A percentile compares a stretch with the other conserved stretches of the same genome.
Conservation (phyloP, 2,113 vertebrate genomes). For the Bubo scandiacus region DNA sequence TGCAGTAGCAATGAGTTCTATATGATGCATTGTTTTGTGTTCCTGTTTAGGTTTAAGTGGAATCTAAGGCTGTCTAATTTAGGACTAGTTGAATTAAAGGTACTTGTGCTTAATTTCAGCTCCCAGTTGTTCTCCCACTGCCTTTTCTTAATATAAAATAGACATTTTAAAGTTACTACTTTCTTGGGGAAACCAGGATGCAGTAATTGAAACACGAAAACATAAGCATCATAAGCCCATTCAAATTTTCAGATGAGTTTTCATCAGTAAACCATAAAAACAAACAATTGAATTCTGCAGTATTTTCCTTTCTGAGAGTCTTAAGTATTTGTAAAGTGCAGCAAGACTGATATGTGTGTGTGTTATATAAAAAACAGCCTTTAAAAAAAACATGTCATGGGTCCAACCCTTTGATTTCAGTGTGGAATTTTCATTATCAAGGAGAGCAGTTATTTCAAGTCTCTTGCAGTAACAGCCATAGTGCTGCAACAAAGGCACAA, state of each 20-base stretch:
- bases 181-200: background rate
- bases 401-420: background rate
- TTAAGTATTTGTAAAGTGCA: background rate
- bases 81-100: background rate
- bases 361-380: background rate
- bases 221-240: background rate
- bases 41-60: background rate
- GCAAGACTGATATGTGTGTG: background rate
- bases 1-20: background rate
- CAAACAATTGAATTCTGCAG: background rate
- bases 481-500: background rate
- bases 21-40: constrained; percentile 2
- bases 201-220: background rate
- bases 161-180: background rate
- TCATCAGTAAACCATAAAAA: background rate
- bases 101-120: background rate
- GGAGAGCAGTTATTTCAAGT: background rate
- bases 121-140: background rate
- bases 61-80: background rate
- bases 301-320: background rate
- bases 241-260: background rate
- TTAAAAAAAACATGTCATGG: background rate
- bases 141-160: background rate
- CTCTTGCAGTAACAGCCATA: background rate
- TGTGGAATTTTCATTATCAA: background rate